Evolutionary conservation across 2,113 vertebrate species (phyloP), one percentile per base, ranked within the genome.

Genomic region (Sterrhoptilus dennistouni): DNA sequence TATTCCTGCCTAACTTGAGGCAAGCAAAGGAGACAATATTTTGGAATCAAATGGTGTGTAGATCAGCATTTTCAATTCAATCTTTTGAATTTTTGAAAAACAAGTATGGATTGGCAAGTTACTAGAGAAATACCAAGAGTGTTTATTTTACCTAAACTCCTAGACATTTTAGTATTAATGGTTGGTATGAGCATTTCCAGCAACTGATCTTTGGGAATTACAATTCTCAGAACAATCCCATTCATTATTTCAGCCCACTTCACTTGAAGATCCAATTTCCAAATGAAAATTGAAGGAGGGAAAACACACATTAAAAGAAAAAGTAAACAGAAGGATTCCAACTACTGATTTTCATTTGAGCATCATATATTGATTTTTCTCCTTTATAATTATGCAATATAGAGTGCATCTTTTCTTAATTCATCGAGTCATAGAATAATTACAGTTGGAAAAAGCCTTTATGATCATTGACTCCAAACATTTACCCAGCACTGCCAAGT

Each of bases 211-310:
- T 92, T 61, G 90, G 83, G 77, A 95, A 90, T 7, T 38, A 82
- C 42, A 90, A 40, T 94, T 95, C 85, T 92, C 79, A 94, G 80
- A 92, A 95, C 80, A 82, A 86, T 90, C 83, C 33, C 77, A 94
- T 90, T 96, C 93, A 96, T 96, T 95, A 90, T 94, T 90, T 94
- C 82, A 89, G 50, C 85, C 88, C 83, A 77, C 81, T 97, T 88
- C 69, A 75, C 76, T 94, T 81, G 80, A 90, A 95, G 72, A 47
- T 95, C 83, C 11, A 10, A 72, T 96, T 96, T 94, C 91, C 65
- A 92, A 92, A 95, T 52, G 87, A 90, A 94, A 94, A 82, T 16
- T 82, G 65, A 87, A 68, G 44, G 87, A 95, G 83, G 91, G 63
- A 96, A 95, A 97, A 90, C 86, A 95, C 79, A 92, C 69, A 93